These are phyloP conservation scores for Drosophila pandora DNA, from an alignment of 1,140 invertebrate genomes.

Conservation along the genomic window DNA sequence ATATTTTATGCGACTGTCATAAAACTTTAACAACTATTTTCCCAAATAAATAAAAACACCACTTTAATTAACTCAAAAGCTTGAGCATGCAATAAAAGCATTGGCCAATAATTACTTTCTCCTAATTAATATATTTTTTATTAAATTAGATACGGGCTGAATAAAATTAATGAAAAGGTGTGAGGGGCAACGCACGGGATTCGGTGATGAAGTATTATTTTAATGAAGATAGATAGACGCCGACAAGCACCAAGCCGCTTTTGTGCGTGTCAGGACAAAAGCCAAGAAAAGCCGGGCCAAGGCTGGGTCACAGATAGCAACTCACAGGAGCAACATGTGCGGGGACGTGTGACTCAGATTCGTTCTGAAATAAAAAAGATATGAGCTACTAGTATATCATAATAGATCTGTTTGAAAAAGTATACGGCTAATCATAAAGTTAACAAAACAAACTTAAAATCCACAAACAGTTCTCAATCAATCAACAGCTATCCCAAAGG, in stretches of 20 bases:
- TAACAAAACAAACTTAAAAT: background rate
- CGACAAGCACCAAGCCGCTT: constrained; percentile 1
- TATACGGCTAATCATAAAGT: background rate
- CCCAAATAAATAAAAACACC: constrained; percentile 27
- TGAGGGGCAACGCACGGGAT: constrained; percentile 38
- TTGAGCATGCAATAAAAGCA: constrained; percentile 47
- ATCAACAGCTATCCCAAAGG: constrained; percentile 3
- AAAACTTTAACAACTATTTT: constrained; percentile 52
- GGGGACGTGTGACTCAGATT: background rate
- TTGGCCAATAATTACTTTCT: constrained; percentile 48
- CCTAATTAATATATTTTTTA: constrained; percentile 75
- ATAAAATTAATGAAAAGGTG: background rate
- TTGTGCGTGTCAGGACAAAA: constrained; percentile 68
- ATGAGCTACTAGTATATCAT: background rate
- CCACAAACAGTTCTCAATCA: constrained; percentile 1
- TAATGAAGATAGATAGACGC: constrained; percentile 64
- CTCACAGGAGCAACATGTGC: constrained; percentile 9
- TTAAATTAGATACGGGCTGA: constrained; percentile 38
- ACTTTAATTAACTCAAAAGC: constrained; percentile 59
- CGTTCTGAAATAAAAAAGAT: background rate
- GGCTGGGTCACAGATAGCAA: constrained; percentile 26
- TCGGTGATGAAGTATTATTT: constrained; percentile 70
- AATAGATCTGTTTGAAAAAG: background rate
- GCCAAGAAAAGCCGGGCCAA: constrained; percentile 46
- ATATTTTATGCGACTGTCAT: constrained; percentile 54